Conservation (phyloP, 1,140 invertebrate genomes). For the Drosophila miranda region DNA sequence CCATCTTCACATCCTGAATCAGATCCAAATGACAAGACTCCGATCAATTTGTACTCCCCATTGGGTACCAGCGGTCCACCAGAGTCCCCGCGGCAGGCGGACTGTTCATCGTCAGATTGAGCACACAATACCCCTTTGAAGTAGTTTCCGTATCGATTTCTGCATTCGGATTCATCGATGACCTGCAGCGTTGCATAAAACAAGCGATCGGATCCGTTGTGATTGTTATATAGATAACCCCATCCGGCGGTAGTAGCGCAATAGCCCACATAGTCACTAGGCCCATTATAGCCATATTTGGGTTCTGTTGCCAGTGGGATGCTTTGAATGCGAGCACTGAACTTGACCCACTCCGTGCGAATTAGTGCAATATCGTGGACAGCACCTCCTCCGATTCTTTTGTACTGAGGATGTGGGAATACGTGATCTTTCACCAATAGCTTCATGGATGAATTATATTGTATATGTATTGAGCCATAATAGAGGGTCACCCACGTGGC, state of each 20-base stretch:
- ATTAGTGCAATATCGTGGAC: slow-evolving; percentile 49
- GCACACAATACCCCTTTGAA: slow-evolving; percentile 35
- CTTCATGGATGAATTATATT: too few species aligned
- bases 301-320: slow-evolving; percentile 25
- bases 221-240: slow-evolving; percentile 27
- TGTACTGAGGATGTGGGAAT: too few species aligned
- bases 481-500: slow-evolving; percentile 31
- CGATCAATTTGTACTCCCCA: neutral
- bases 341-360: slow-evolving; percentile 20
- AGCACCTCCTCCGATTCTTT: slow-evolving; percentile 19
- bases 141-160: slow-evolving; percentile 4
- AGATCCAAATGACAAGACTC: neutral
- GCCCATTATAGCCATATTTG: slow-evolving; percentile 22
- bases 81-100: slow-evolving; percentile 42
- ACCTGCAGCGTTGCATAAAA: slow-evolving; percentile 17
- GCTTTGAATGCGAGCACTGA: slow-evolving; percentile 18
- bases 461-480: neutral
- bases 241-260: slow-evolving; percentile 43
- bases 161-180: slow-evolving; percentile 21
- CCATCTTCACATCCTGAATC: neutral
- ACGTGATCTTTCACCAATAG: too few species aligned
- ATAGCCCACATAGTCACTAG: slow-evolving; percentile 18
- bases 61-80: slow-evolving; percentile 35
- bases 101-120: slow-evolving; percentile 25
- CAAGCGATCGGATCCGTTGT: too few species aligned